These are phyloP conservation scores for Lordiphosa stackelbergi DNA, from an alignment of 1,140 invertebrate species.

Conservation along the genomic window DNA sequence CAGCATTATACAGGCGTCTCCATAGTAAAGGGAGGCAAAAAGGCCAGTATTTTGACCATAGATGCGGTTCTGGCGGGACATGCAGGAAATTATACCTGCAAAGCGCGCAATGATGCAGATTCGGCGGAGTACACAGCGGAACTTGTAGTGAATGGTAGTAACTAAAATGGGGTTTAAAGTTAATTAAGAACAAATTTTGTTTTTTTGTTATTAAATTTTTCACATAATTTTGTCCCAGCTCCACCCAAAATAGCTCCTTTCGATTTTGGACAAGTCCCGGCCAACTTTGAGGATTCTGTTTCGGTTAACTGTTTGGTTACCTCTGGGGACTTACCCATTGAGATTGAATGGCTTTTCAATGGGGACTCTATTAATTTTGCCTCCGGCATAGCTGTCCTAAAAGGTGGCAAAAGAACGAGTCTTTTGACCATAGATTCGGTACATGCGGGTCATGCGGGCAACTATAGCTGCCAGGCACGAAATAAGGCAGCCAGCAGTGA, in stretches of 20 bases:
- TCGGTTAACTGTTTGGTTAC: slow-evolving; percentile 87
- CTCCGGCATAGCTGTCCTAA: slow-evolving; percentile 61
- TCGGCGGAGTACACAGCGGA: slow-evolving; percentile 82
- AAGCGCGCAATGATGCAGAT: slow-evolving; percentile 87
- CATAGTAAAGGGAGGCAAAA: slow-evolving; percentile 75
- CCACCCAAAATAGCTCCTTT: slow-evolving; percentile 85
- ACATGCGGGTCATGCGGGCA: slow-evolving; percentile 82
- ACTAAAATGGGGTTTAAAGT: not conserved
- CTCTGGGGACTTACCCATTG: slow-evolving; percentile 89
- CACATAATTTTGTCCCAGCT: slow-evolving; percentile 19
- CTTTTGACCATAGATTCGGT: slow-evolving; percentile 86
- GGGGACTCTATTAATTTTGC: slow-evolving; percentile 76
- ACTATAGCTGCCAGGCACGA: slow-evolving; percentile 84
- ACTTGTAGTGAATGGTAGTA: slow-evolving; percentile 85
- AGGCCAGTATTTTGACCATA: slow-evolving; percentile 86
- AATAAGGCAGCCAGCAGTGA: slow-evolving; percentile 86
- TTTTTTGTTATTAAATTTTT: slow-evolving; percentile 8
- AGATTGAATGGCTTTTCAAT: slow-evolving; percentile 87
- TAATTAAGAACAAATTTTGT: slow-evolving; percentile 15
- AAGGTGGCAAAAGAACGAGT: slow-evolving; percentile 79
- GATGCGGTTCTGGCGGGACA: slow-evolving; percentile 83
- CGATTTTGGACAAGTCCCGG: slow-evolving; percentile 81
- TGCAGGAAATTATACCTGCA: slow-evolving; percentile 84
- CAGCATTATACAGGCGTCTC: slow-evolving; percentile 63
- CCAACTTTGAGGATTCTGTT: slow-evolving; percentile 84